Percentiles rank a stretch among this genome's conserved stretches.
Evolutionary conservation across 2,888 invertebrate species (phyloP).

Genomic region (Apamea sordens): DNA sequence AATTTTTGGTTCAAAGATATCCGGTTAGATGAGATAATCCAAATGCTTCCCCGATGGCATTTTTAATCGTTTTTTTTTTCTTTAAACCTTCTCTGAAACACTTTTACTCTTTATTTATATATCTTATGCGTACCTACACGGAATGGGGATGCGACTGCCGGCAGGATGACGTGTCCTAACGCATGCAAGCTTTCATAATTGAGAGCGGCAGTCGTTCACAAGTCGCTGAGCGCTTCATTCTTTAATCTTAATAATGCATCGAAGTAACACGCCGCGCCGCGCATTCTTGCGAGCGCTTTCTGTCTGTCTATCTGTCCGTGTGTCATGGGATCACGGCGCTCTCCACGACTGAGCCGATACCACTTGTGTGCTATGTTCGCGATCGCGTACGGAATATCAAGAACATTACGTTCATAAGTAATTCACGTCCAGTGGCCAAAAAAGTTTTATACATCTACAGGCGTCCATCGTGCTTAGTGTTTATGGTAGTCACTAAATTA

Average conservation of each 20-base stretch:
- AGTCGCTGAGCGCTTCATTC: conserved; percentile 43
- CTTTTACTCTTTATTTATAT: neutral
- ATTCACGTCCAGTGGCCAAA: neutral
- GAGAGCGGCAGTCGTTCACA: conserved; percentile 35
- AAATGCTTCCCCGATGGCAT: neutral
- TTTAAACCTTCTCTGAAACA: neutral
- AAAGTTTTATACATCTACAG: neutral
- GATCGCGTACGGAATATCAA: neutral
- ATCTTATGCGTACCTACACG: too few species aligned
- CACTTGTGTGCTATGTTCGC: neutral
- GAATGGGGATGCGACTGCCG: neutral
- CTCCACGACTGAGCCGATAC: neutral
- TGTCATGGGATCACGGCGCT: neutral
- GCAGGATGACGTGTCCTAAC: conserved; percentile 13
- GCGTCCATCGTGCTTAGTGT: too few species aligned
- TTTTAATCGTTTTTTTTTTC: neutral
- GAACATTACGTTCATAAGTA: neutral
- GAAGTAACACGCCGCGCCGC: conserved; percentile 13
- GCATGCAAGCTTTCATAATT: conserved; percentile 38
- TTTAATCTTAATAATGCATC: conserved; percentile 67
- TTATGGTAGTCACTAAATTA: neutral
- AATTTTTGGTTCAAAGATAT: neutral
- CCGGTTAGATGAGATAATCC: neutral
- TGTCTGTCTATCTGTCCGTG: neutral
- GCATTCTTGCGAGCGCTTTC: neutral